A percentile compares a stretch with the other conserved stretches of the same genome.
Evolutionary conservation across 2,797 vertebrate genomes (phyloP).

Genomic region (Nothura maculosa): DNA sequence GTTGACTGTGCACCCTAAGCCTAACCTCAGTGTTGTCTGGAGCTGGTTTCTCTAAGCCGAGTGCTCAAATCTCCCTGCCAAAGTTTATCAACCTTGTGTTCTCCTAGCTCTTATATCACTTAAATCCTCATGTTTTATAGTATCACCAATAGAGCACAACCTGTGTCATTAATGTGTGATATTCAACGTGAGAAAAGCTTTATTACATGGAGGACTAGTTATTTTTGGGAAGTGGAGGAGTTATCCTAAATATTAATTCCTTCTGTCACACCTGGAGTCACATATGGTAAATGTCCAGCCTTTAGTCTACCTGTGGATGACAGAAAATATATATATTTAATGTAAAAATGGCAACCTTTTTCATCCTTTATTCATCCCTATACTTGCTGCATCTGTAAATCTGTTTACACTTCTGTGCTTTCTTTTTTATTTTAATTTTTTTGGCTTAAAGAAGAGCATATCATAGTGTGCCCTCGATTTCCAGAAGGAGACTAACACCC

Average conservation of each 20-base stretch:
- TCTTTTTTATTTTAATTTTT: not conserved
- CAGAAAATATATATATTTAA: not conserved
- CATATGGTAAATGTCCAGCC: not conserved
- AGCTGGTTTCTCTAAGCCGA: not conserved
- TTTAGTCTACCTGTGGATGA: not conserved
- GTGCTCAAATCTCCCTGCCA: constrained; percentile 4
- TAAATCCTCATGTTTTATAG: not conserved
- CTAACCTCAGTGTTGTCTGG: not conserved
- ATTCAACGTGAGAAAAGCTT: not conserved
- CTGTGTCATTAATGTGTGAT: not conserved
- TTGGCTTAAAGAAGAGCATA: not conserved
- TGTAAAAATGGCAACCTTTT: not conserved
- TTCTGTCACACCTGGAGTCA: not conserved
- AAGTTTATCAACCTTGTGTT: not conserved
- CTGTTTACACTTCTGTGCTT: not conserved
- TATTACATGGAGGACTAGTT: not conserved
- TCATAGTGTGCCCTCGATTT: not conserved
- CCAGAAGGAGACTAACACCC: not conserved
- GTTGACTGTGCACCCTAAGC: not conserved
- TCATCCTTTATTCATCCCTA: not conserved
- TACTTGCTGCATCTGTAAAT: not conserved
- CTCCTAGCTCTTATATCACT: not conserved
- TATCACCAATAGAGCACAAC: not conserved
- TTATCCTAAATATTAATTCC: not conserved
- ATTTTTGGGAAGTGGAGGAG: not conserved